These are phyloP conservation scores for Scaptomyza polygonia DNA, from an alignment of 2,888 invertebrate genomes.

Conservation along the genomic window DNA sequence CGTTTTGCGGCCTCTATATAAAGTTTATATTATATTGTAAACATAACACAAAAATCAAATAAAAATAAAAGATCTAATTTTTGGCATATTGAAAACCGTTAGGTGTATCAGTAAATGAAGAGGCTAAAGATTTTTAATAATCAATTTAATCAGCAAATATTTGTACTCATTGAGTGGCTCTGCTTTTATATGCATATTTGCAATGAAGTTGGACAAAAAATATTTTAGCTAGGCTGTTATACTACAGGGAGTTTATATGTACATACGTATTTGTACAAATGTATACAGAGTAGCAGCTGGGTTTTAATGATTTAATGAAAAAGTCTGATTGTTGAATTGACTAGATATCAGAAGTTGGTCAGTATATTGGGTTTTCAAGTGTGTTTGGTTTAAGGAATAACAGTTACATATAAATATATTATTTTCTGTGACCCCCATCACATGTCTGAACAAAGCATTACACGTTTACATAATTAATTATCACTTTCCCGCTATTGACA, in stretches of 20 bases:
- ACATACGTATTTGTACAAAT: background rate
- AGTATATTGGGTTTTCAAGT: conserved; percentile 16
- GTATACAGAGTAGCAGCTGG: conserved; percentile 1
- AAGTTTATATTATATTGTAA: too few species aligned
- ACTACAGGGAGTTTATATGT: conserved; percentile 2
- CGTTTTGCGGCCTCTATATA: too few species aligned
- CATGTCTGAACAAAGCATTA: conserved; percentile 40
- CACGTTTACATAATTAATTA: conserved; percentile 45
- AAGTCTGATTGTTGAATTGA: conserved; percentile 50
- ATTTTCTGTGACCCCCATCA: conserved; percentile 3
- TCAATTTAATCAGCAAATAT: conserved; percentile 9
- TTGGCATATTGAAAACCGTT: conserved; percentile 33
- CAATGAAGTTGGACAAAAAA: conserved; percentile 33
- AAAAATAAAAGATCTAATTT: conserved; percentile 31
- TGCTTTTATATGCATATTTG: conserved; percentile 26
- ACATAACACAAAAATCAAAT: conserved; percentile 21
- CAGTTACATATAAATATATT: background rate
- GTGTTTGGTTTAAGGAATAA: conserved; percentile 25
- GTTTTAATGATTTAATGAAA: conserved; percentile 22
- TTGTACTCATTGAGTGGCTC: conserved; percentile 13
- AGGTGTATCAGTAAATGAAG: conserved; percentile 42
- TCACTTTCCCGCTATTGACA: conserved; percentile 75
- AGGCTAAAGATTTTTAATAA: conserved; percentile 8
- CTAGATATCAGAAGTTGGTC: conserved; percentile 56
- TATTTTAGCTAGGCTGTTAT: conserved; percentile 28